Conservation (phyloP, 2,797 vertebrate genomes). For the Erithacus rubecula region DNA sequence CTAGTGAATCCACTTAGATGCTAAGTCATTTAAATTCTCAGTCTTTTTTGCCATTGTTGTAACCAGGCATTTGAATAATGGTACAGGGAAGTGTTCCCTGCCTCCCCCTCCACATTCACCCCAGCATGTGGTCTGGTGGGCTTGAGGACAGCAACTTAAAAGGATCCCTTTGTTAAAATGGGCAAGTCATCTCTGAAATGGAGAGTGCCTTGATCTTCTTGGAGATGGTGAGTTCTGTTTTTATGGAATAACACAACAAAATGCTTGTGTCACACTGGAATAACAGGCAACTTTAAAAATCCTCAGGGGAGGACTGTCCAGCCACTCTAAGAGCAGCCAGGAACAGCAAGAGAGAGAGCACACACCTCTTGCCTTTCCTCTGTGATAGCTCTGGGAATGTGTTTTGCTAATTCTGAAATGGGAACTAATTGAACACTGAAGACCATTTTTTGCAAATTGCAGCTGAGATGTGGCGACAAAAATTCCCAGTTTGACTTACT, state of each 20-base stretch:
- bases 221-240: not conserved
- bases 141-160: not conserved
- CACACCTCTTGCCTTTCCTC: not conserved
- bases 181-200: not conserved
- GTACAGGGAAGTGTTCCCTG: not conserved
- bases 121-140: not conserved
- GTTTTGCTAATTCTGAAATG: not conserved
- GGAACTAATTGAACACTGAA: not conserved
- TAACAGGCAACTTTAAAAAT: not conserved
- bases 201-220: not conserved
- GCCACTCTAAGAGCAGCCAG: not conserved
- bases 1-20: slow-evolving; percentile 1
- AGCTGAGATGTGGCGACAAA: not conserved
- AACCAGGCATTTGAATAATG: not conserved
- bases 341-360: not conserved
- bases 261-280: not conserved
- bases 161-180: not conserved
- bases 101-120: not conserved
- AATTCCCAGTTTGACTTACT: not conserved
- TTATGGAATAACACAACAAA: not conserved
- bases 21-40: slow-evolving; percentile 8
- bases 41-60: not conserved
- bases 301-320: not conserved
- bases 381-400: not conserved
- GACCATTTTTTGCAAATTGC: not conserved